These are phyloP conservation scores for Mactromeris polynyma DNA, from an alignment of 2,888 invertebrate genomes.

Conservation along the genomic window DNA sequence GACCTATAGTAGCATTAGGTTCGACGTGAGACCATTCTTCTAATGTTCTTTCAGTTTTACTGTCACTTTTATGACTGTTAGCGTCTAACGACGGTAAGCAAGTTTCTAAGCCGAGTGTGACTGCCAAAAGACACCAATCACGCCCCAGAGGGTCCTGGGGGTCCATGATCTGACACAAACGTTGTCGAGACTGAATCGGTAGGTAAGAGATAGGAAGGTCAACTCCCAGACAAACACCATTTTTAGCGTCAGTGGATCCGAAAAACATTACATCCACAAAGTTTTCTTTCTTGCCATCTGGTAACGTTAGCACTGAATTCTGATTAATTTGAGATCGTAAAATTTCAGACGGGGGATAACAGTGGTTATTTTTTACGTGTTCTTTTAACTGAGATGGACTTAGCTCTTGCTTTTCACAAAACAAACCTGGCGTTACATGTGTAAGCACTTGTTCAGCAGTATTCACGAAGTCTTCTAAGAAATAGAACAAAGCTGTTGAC, in stretches of 20 bases:
- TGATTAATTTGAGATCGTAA: conserved; percentile 87
- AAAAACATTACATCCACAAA: conserved; percentile 90
- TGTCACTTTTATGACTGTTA: conserved; percentile 81
- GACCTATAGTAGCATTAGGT: conserved; percentile 88
- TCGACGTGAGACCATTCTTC: conserved; percentile 88
- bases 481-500: conserved; percentile 89
- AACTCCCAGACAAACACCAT: conserved; percentile 88
- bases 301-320: conserved; percentile 86
- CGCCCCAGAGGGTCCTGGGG: conserved; percentile 89
- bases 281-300: conserved; percentile 88
- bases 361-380: conserved; percentile 77
- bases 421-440: conserved; percentile 91
- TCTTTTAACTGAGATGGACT: conserved; percentile 88
- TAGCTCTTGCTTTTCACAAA: conserved; percentile 90
- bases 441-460: conserved; percentile 90
- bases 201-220: conserved; percentile 90
- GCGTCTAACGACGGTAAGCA: conserved; percentile 88
- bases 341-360: conserved; percentile 85
- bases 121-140: conserved; percentile 89
- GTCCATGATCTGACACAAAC: conserved; percentile 88
- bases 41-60: conserved; percentile 88
- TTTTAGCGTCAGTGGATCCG: conserved; percentile 88
- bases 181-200: conserved; percentile 89
- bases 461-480: conserved; percentile 91
- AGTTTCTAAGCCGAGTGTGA: conserved; percentile 89